A percentile compares a stretch with the other conserved stretches of the same genome.
phyloP scores from a whole-genome alignment of 2,888 invertebrate genomes.

The Agrochola macilenta region DNA sequence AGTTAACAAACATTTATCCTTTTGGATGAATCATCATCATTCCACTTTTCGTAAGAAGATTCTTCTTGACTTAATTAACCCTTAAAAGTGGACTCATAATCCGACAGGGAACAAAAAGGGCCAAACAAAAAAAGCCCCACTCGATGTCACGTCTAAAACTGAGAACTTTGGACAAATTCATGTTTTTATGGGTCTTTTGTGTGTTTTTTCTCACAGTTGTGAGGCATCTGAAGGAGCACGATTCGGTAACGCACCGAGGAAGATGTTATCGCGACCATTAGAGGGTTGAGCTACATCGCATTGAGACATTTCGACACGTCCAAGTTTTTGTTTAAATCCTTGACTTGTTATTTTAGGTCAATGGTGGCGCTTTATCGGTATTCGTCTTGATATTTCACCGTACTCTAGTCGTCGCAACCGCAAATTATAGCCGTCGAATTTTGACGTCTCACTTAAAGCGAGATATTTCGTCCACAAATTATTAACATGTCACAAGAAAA shows the following conservation, averaged over 20 bases:
- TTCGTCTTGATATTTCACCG: slow-evolving; percentile 65
- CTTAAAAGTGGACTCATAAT: slow-evolving; percentile 85
- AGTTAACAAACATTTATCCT: slow-evolving; percentile 55
- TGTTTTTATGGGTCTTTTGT: slow-evolving; percentile 87
- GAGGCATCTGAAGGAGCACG: slow-evolving; percentile 88
- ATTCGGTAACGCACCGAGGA: slow-evolving; percentile 86
- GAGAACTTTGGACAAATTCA: slow-evolving; percentile 86
- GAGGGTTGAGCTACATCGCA: slow-evolving; percentile 82
- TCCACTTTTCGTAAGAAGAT: slow-evolving; percentile 81
- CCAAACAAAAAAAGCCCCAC: slow-evolving; percentile 80
- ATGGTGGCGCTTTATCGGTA: slow-evolving; percentile 72
- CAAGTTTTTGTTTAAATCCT: slow-evolving; percentile 78
- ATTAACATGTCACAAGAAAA: slow-evolving; percentile 60
- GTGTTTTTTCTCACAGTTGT: slow-evolving; percentile 89
- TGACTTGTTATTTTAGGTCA: slow-evolving; percentile 83
- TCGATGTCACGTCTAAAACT: slow-evolving; percentile 87
- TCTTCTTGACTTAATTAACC: slow-evolving; percentile 87
- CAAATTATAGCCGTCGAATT: slow-evolving; percentile 67
- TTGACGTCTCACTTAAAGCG: slow-evolving; percentile 54
- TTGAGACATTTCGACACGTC: slow-evolving; percentile 88
- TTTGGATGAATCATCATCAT: slow-evolving; percentile 70
- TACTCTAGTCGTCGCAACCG: slow-evolving; percentile 50
- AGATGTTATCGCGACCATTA: slow-evolving; percentile 88
- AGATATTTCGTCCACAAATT: slow-evolving; percentile 56
- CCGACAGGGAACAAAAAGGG: slow-evolving; percentile 82